These are phyloP conservation scores for Tenualosa ilisha DNA, from an alignment of 2,797 vertebrate species.

Conservation along the genomic window DNA sequence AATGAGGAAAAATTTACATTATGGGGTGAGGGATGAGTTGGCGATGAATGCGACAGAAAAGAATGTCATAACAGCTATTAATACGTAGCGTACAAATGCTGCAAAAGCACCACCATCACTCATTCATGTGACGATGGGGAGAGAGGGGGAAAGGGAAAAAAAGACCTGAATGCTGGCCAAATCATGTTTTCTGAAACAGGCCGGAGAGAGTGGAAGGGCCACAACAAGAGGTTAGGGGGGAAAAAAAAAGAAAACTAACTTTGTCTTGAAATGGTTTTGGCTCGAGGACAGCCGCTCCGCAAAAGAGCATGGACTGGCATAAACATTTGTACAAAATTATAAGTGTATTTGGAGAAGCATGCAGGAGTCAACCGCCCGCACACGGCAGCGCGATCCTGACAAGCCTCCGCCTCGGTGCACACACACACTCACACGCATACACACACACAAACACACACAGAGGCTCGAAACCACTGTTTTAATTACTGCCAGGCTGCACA, in stretches of 20 bases:
- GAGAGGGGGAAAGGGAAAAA: background rate
- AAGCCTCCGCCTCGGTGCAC: slow-evolving; percentile 74
- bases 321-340: slow-evolving; percentile 90
- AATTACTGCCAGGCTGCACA: slow-evolving; percentile 95
- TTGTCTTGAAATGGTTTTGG: slow-evolving; percentile 84
- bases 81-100: slow-evolving; percentile 20
- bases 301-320: slow-evolving; percentile 85
- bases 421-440: background rate
- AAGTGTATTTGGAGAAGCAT: slow-evolving; percentile 87
- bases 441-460: background rate
- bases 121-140: slow-evolving; percentile 52
- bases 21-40: slow-evolving; percentile 7
- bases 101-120: slow-evolving; percentile 46
- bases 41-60: background rate
- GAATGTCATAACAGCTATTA: slow-evolving; percentile 22
- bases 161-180: slow-evolving; percentile 54
- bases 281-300: slow-evolving; percentile 83
- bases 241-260: slow-evolving; percentile 80
- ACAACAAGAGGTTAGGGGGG: slow-evolving; percentile 83
- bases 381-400: slow-evolving; percentile 80
- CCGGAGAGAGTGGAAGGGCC: slow-evolving; percentile 79
- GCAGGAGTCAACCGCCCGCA: slow-evolving; percentile 84
- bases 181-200: slow-evolving; percentile 63
- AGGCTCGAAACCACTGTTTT: slow-evolving; percentile 94
- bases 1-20: slow-evolving; percentile 2